These are phyloP conservation scores for Syritta pipiens DNA, from an alignment of 2,888 invertebrate species.

Conservation along the genomic window DNA sequence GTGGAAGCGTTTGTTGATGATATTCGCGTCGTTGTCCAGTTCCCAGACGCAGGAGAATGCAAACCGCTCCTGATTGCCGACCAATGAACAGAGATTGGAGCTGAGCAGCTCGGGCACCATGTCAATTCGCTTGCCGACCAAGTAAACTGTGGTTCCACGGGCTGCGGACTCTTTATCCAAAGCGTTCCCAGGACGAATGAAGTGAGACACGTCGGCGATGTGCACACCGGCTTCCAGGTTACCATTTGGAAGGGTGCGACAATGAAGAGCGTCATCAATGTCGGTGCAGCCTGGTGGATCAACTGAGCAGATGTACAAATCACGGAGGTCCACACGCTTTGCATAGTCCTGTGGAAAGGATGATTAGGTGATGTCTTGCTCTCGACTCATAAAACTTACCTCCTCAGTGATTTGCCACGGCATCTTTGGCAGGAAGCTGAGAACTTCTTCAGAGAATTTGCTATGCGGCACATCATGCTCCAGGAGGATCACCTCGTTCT, in stretches of 20 bases:
- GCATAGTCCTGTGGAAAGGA: constrained; percentile 83
- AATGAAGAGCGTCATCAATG: constrained; percentile 98
- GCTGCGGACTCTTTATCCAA: constrained; percentile 94
- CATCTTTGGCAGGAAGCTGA: constrained; percentile 92
- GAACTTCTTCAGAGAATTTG: constrained; percentile 95
- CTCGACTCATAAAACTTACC: constrained; percentile 82
- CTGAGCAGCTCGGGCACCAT: constrained; percentile 95
- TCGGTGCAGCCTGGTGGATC: constrained; percentile 99
- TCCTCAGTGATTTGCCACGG: constrained; percentile 94
- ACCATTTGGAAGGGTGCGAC: constrained; percentile 86
- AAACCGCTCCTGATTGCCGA: constrained; percentile 93
- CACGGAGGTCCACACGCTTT: constrained; percentile 90
- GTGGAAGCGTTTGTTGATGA: constrained; percentile 89
- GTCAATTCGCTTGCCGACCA: constrained; percentile 94
- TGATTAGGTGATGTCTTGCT: neutral
- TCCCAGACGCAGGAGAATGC: constrained; percentile 99
- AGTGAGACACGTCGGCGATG: constrained; percentile 99
- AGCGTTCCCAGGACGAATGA: constrained; percentile 95
- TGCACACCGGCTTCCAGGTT: constrained; percentile 95
- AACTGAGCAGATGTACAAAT: constrained; percentile 94
- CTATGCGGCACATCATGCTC: constrained; percentile 99
- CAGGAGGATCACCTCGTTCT: constrained; percentile 96
- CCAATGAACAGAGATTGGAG: constrained; percentile 96
- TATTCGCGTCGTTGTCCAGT: constrained; percentile 90
- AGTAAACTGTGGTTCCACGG: constrained; percentile 97